Evolutionary conservation across 2,888 invertebrate genomes (phyloP).

Genomic region (Macroteleia sp.): DNA sequence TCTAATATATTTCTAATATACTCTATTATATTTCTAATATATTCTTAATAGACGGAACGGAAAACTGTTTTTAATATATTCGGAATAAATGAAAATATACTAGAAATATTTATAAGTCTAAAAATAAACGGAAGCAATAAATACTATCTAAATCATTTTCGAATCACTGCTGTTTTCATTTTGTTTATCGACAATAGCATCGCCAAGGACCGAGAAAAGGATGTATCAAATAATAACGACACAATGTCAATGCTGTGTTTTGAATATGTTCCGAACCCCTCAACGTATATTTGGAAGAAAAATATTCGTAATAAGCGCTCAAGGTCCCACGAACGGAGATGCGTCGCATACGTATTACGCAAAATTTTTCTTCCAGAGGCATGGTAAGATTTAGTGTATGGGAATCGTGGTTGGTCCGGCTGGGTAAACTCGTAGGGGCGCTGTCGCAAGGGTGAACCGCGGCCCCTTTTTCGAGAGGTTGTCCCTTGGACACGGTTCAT

Average conservation of each 20-base stretch:
- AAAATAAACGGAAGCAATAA: no score
- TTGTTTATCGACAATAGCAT: constrained; percentile 2
- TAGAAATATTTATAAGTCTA: no score
- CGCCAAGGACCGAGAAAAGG: constrained; percentile 28
- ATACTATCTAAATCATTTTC: constrained; percentile 9
- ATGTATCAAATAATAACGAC: constrained; percentile 48
- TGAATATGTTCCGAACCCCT: constrained; percentile 46
- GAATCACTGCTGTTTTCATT: constrained; percentile 15
- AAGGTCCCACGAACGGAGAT: constrained; percentile 38
- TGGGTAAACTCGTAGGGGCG: constrained; percentile 76
- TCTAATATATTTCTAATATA: no score
- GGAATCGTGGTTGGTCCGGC: constrained; percentile 78
- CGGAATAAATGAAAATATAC: no score
- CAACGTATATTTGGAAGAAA: constrained; percentile 44
- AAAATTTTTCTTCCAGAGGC: constrained; percentile 43
- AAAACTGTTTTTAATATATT: no score
- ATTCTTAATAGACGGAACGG: no score
- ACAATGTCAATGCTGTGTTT: constrained; percentile 43
- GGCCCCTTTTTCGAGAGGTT: constrained; percentile 44
- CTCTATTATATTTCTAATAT: no score
- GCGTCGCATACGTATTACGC: constrained; percentile 46
- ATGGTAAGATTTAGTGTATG: constrained; percentile 71
- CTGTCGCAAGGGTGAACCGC: constrained; percentile 59
- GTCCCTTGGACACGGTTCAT: constrained; percentile 81
- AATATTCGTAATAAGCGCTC: constrained; percentile 58